Base-by-base conservation (phyloP, 2,113 vertebrate species). In the Pterocles orientalis region DNA sequence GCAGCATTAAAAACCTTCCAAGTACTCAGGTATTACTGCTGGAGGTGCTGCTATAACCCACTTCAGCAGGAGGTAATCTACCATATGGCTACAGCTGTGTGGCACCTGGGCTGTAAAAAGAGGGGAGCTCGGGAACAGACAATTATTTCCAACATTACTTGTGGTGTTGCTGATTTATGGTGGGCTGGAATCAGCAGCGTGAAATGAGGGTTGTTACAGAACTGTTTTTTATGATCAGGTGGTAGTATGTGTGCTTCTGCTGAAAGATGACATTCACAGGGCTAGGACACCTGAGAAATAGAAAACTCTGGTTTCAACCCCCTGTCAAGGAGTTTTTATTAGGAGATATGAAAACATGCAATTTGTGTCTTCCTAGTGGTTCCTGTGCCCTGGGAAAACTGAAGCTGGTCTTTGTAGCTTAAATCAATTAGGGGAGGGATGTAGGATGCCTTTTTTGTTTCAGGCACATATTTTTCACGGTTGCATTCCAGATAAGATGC, bases 141-240 rank as follows among this genome's bases (percentile, higher is more conserved):
- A 91, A 71, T 95, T 57, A 82, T 88, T 90, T 58, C 81, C 86
- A 91, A 24, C 39, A 29, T 70, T 56, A 47, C 62, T 94, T 2
- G 68, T 84, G 90, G 91, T 58, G 68, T 81, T 57, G 92, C 75
- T 96, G 96, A 97, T 96, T 94, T 95, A 96, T 72, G 68, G 41
- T 57, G 78, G 82, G 80, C 69, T 92, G 89, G 88, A 93, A 83
- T 58, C 92, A 88, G 92, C 47, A 91, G 85, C 72, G 12, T 97
- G 95, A 97, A 97, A 97, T 95, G 95, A 95, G 81, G 81, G 89
- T 70, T 88, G 88, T 85, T 90, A 94, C 90, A 88, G 92, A 95
- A 56, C 65, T 83, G 86, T 36, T 86, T 85, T 96, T 95, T 90
- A 90, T 96, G 89, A 84, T 89, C 88, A 93, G 88, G 86, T 88